These are phyloP conservation scores for Mionectes macconnelli DNA, from an alignment of 2,113 vertebrate species.

Conservation along the genomic window DNA sequence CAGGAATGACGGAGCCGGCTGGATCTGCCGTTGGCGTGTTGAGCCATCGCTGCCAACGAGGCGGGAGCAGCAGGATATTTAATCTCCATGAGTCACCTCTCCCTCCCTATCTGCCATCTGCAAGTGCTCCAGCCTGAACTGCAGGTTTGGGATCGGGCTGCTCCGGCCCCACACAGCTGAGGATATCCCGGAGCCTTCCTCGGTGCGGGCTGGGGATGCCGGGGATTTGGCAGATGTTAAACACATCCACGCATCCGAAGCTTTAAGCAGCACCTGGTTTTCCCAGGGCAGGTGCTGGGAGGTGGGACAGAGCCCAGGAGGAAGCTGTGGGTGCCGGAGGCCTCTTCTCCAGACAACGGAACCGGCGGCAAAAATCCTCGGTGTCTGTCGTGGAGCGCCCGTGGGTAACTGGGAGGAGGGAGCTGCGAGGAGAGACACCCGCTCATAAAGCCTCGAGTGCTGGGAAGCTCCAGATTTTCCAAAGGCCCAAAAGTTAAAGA, in stretches of 20 bases:
- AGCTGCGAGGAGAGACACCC: not conserved
- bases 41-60: not conserved
- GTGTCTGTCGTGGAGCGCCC: not conserved
- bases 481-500: not conserved
- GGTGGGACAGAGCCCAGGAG: not conserved
- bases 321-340: not conserved
- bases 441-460: not conserved
- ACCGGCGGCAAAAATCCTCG: not conserved
- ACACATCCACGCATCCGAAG: rapidly evolving
- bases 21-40: not conserved
- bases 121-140: not conserved
- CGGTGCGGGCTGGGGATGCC: not conserved
- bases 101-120: slow-evolving; percentile 4
- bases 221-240: not conserved
- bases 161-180: not conserved
- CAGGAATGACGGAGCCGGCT: not conserved
- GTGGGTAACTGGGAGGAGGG: not conserved
- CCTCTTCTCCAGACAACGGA: not conserved
- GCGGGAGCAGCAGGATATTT: not conserved
- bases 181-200: not conserved
- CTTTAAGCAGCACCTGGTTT: not conserved
- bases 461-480: not conserved
- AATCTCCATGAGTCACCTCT: not conserved
- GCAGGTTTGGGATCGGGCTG: not conserved
- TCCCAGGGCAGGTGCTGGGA: not conserved